Conservation (phyloP, 2,113 vertebrate species). For the Malaclemys terrapin region DNA sequence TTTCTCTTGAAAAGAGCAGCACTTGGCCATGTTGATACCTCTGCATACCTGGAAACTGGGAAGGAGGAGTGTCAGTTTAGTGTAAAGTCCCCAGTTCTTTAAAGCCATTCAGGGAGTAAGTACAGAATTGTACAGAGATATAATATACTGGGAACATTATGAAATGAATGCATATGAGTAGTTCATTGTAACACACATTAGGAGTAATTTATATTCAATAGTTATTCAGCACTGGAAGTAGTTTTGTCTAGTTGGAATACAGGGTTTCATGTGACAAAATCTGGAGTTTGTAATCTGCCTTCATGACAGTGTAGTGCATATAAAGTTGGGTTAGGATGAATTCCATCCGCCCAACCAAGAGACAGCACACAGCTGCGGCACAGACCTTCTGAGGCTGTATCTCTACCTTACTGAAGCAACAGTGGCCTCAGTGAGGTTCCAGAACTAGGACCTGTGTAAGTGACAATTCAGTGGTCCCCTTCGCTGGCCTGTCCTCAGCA, state of each 20-base stretch:
- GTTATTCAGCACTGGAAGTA: neutral
- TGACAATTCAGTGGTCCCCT: neutral
- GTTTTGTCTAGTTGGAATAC: neutral
- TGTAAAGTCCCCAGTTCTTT: neutral
- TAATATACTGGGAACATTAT: neutral
- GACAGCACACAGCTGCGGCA: neutral
- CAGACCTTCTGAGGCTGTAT: accelerated
- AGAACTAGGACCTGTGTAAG: neutral
- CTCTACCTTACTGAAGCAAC: neutral
- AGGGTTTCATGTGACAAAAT: neutral
- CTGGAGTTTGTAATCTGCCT: neutral
- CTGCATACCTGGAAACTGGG: neutral
- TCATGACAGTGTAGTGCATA: neutral
- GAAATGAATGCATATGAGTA: neutral
- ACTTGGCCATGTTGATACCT: neutral
- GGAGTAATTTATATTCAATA: neutral
- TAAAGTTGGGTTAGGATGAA: neutral
- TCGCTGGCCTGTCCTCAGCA: conserved; percentile 5
- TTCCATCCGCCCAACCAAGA: neutral
- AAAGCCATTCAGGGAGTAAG: accelerated
- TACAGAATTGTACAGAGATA: neutral
- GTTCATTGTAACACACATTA: neutral
- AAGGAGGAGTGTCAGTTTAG: neutral
- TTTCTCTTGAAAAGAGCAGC: neutral
- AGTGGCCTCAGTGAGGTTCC: neutral